Conservation (phyloP, 1,140 invertebrate genomes). For the silkworm (Bombyx mori) region ASM3026992v2 NC_085123.1:9651001-9651500, state of each 20-base stretch:
- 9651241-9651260: constrained; percentile 5
- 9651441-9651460: no score
- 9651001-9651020: constrained; percentile 15
- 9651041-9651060: constrained; percentile 30
- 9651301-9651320: no score
- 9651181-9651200: constrained; percentile 54
- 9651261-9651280: constrained; percentile 12
- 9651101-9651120: constrained; percentile 40
- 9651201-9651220: constrained; percentile 28
- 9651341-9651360: no score
- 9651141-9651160: constrained; percentile 53
- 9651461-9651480: no score
- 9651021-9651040: constrained; percentile 19
- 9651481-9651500: no score
- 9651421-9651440: no score
- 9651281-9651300: constrained; percentile 8
- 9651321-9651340: no score
- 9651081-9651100: constrained; percentile 38
- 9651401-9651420: no score
- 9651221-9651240: constrained; percentile 18
- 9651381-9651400: no score
- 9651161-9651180: constrained; percentile 43
- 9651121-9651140: constrained; percentile 27
- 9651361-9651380: no score
- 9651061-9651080: constrained; percentile 22